Evolutionary conservation across 2,888 invertebrate species (phyloP), one percentile per base, ranked within the genome.

Genomic region (Acleris holmiana): DNA sequence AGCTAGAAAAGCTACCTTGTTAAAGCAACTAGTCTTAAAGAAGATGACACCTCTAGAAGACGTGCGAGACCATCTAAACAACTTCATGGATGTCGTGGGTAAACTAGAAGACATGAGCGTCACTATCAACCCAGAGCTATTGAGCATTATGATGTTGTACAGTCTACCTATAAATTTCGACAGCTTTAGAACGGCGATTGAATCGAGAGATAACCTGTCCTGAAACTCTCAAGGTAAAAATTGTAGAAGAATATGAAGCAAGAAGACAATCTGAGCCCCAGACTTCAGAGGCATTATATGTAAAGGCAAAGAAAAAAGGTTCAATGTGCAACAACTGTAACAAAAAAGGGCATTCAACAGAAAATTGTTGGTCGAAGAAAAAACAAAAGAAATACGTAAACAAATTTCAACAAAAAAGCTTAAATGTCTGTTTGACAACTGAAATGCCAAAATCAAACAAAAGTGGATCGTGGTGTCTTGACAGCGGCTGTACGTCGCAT

Each of bases 21-120:
- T 88, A 15, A 87, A 88, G 56, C 71, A 76, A 44, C 67, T 86
- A 4, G 75, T 76, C 4, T 60, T 83, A 5, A 76, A 75, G 8
- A 75, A 75, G 40, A 83, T 86, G 82, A 47, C 59, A 17, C 76
- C 29, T 10, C 17, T 82, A 18, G 74, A 70, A 1, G 79, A 83
- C 59, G 72, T 84, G 2, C 70, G 78, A 17, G 75, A 77, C 13
- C 83, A 84, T 67, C 53, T 84, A 4, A 71, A 71, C 40, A 72
- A 71, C 17, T 82, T 85, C 62, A 80, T 84, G 60, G 80, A 82
- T 19, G 69, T 75, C 2, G 78, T 85, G 10, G 77, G 78, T 49
- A 83, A 80, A 66, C 58, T 85, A 10, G 71, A 68, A 35, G 79
- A 82, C 15, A 80, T 80, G 70, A 75, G 72, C 4, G 67, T 81